Evolutionary conservation across 2,888 invertebrate species (phyloP).

Genomic region (Cephus spinipes): DNA sequence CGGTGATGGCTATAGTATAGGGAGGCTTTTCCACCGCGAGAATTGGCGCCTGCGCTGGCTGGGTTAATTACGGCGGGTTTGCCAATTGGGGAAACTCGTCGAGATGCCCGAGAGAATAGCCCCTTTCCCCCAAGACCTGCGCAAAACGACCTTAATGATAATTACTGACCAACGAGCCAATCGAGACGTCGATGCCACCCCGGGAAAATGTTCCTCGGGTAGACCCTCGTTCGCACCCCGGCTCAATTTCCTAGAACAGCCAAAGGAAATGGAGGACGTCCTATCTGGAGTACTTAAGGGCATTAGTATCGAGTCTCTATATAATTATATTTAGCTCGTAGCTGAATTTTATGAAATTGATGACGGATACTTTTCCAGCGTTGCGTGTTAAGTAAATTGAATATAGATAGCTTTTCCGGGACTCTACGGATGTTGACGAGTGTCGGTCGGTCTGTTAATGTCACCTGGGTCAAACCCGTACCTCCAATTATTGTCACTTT

Average conservation of each 20-base stretch:
- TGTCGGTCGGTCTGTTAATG: not conserved
- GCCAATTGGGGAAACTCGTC: slow-evolving; percentile 18
- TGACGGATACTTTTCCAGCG: not conserved
- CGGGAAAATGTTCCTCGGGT: not conserved
- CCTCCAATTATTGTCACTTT: slow-evolving; percentile 13
- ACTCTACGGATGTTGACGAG: not conserved
- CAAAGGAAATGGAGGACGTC: not conserved
- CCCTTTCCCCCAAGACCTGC: slow-evolving; percentile 26
- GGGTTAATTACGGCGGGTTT: slow-evolving; percentile 16
- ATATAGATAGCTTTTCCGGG: not conserved
- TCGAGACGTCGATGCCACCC: not conserved
- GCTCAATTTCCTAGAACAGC: not conserved
- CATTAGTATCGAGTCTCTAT: not conserved
- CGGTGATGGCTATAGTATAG: not conserved
- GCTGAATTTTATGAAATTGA: not conserved
- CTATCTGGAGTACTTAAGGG: not conserved
- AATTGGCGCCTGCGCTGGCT: slow-evolving; percentile 55
- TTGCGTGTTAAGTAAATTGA: not conserved
- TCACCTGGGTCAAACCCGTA: not conserved
- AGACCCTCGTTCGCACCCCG: not conserved
- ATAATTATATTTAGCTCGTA: not conserved
- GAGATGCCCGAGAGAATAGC: slow-evolving; percentile 10
- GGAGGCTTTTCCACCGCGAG: slow-evolving; percentile 31
- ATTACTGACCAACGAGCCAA: slow-evolving; percentile 55
- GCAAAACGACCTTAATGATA: slow-evolving; percentile 48